Base-by-base conservation (phyloP, 2,113 vertebrate species). In the Tenebrosternarchus preto region DNA sequence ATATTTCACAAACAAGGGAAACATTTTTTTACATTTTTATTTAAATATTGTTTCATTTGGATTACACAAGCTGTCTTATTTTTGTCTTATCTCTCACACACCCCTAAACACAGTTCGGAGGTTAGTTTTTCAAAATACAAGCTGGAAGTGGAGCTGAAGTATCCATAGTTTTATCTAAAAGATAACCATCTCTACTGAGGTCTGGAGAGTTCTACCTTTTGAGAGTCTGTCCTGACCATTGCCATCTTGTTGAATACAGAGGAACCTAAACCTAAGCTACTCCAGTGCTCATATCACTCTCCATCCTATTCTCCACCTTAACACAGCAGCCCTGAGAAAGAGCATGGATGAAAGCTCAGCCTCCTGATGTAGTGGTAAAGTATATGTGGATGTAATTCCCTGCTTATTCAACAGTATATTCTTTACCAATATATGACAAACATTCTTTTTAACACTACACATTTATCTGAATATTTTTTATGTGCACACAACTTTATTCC, bases 1-100 rank as follows among this genome's bases (percentile, higher is more conserved):
- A 68, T 64, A 16, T 50, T 74, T 24, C 57, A 74, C 19, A 17
- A 29, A 64, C 80, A 57, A 80, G 70, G 70, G 75, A 72, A 78
- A 78, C 66, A 4, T 31, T 15, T 66, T 73, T 67, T 60, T 79
- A 80, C 22, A 59, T 24, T 19, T 15, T 19, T 20, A 53, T 55
- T 57, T 27, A 46, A 24, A 20, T 55, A 16, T 55, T 36, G 5
- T 7, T 39, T 39, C 24, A n/a, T 61, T 75, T 24, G 17, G 31
- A 50, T 12, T 76, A 5, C 39, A 22, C 57, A 57, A 5, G 20
- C 16, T 57, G 55, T 5, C 19, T 76, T 66, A n/a, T 53, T 9
- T 16, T 9, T 57, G 55, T 5, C 19, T 76, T 66, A n/a, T 53
- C 8, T 29, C 11, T 12, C 8, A 11, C 43, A 50, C 43, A 50